Evolutionary conservation across 2,888 invertebrate species (phyloP).

Genomic region (Ischnura elegans): DNA sequence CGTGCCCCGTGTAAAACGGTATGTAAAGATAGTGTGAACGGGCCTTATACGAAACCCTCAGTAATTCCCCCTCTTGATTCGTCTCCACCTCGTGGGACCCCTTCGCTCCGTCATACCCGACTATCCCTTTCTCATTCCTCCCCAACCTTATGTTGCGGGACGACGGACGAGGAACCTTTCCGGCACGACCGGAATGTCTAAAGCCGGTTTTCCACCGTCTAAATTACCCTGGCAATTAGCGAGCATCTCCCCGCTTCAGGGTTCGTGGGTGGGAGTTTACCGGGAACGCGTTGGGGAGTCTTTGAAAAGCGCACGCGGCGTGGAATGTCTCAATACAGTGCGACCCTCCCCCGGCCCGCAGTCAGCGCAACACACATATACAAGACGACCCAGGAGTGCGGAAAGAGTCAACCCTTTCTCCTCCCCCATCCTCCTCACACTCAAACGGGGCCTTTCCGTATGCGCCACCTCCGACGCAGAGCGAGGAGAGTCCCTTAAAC

Average conservation of each 20-base stretch:
- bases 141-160: not conserved
- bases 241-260: constrained; percentile 10
- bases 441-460: no score
- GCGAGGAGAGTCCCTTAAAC: not conserved
- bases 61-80: no score
- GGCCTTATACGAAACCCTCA: not conserved
- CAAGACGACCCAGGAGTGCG: not conserved
- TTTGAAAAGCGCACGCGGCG: not conserved
- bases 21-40: not conserved
- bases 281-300: not conserved
- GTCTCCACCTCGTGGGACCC: not conserved
- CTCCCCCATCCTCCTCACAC: not conserved
- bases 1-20: not conserved
- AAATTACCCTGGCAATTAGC: constrained; percentile 61
- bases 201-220: not conserved
- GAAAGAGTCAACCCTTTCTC: not conserved
- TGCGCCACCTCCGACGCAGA: not conserved
- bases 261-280: not conserved
- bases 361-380: no score
- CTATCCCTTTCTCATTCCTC: not conserved
- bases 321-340: not conserved
- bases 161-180: not conserved
- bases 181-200: not conserved
- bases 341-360: not conserved
- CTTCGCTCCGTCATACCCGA: not conserved